These are phyloP conservation scores for Cherax quadricarinatus DNA, from an alignment of 1,140 invertebrate species.

Conservation along the genomic window DNA sequence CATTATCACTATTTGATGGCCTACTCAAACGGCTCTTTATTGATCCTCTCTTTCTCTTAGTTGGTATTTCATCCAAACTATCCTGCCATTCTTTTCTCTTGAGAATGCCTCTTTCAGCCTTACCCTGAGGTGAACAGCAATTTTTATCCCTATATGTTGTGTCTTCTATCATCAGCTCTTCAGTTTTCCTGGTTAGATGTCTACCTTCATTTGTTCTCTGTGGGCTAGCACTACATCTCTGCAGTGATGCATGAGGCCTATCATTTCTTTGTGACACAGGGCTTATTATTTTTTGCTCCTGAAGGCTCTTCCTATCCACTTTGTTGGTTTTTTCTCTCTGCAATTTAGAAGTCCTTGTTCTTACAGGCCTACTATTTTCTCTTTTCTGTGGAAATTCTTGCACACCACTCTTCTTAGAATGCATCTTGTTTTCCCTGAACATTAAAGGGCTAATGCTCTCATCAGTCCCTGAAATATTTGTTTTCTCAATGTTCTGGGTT, in stretches of 20 bases:
- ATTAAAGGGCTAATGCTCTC: constrained; percentile 41
- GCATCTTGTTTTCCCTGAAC: neutral
- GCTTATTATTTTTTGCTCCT: neutral
- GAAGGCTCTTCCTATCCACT: neutral
- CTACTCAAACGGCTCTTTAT: constrained; percentile 2
- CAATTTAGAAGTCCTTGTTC: neutral
- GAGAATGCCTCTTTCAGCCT: neutral
- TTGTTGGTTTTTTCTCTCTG: neutral
- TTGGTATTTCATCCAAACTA: constrained; percentile 2
- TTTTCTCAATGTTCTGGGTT: neutral
- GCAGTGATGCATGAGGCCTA: neutral
- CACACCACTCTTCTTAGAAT: neutral
- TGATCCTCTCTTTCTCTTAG: constrained; percentile 20
- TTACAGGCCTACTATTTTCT: neutral
- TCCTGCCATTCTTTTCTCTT: constrained; percentile 3
- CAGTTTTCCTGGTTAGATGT: neutral
- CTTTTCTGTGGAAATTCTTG: neutral
- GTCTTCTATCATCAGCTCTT: neutral
- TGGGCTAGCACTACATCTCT: constrained; percentile 14
- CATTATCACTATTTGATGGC: neutral
- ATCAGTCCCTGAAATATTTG: neutral
- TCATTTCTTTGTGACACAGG: neutral
- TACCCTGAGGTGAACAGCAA: constrained; percentile 1
- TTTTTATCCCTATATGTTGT: neutral
- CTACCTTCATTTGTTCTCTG: neutral